Conservation (phyloP, 2,797 vertebrate genomes). For the Decapterus maruadsi region DNA sequence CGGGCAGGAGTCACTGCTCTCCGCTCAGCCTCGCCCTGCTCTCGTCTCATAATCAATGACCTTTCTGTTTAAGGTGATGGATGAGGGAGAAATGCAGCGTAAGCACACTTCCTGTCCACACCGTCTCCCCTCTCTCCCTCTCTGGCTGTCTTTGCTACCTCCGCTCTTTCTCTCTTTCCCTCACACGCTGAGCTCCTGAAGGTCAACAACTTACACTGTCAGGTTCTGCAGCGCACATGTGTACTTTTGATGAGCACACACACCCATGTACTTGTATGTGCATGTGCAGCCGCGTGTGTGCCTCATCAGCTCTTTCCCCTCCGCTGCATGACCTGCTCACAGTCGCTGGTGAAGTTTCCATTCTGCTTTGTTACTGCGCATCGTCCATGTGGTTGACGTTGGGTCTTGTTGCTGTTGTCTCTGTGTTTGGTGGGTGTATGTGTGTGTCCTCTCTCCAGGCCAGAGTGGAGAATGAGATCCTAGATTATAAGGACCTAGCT, state of each 20-base stretch:
- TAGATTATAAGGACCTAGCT: constrained; percentile 99
- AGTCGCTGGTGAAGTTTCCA: constrained; percentile 39
- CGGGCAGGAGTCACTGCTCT: constrained; percentile 53
- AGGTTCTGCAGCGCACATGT: constrained; percentile 50
- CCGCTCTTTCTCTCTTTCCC: constrained; percentile 51
- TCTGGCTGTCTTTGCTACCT: constrained; percentile 46
- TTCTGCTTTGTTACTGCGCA: constrained; percentile 45
- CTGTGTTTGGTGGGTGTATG: constrained; percentile 73
- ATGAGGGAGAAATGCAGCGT: constrained; percentile 77
- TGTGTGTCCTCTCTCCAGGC: constrained; percentile 91
- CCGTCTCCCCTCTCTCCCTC: constrained; percentile 44
- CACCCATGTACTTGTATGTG: neutral
- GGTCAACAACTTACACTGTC: constrained; percentile 69
- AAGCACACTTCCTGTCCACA: constrained; percentile 71
- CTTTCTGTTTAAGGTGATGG: constrained; percentile 83
- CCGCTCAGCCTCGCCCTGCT: constrained; percentile 50
- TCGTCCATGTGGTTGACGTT: constrained; percentile 72
- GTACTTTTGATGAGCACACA: constrained; percentile 36
- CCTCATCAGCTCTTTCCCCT: constrained; percentile 45
- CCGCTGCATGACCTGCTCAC: constrained; percentile 37
- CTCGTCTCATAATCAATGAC: constrained; percentile 79
- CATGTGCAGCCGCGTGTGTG: constrained; percentile 42
- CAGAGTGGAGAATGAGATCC: constrained; percentile 98
- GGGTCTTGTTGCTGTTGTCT: constrained; percentile 69
- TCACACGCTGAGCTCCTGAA: constrained; percentile 62